These are phyloP conservation scores for Scaptomyza cyrtandrae DNA, from an alignment of 2,888 invertebrate species.

Conservation along the genomic window DNA sequence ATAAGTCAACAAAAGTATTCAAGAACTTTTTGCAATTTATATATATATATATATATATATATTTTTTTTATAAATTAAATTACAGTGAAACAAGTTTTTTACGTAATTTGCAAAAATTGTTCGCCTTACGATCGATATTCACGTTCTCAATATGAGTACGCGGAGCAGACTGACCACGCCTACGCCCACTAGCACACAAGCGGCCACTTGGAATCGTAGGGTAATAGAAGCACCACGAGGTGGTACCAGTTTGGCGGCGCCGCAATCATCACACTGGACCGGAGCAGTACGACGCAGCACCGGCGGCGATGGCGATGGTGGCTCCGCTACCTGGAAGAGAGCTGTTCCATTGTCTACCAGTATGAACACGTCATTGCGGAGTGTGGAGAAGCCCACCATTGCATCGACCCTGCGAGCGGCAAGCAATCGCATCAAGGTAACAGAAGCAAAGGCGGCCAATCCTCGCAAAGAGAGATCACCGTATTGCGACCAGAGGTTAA, in stretches of 20 bases:
- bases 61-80: constrained; percentile 18
- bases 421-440: constrained; percentile 37
- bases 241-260: constrained; percentile 33
- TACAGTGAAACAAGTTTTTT: neutral
- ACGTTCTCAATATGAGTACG: constrained; percentile 45
- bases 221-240: constrained; percentile 13
- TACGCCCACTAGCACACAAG: neutral
- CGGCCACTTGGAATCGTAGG: constrained; percentile 1
- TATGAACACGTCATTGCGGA: neutral
- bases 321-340: constrained; percentile 45
- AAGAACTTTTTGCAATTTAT: constrained; percentile 29
- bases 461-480: constrained; percentile 7
- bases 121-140: constrained; percentile 44
- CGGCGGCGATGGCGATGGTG: constrained; percentile 70
- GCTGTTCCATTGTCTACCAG: neutral
- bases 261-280: constrained; percentile 53
- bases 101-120: constrained; percentile 38
- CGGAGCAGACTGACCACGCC: constrained; percentile 7
- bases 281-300: constrained; percentile 38
- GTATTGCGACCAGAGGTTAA: neutral
- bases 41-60: neutral
- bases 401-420: constrained; percentile 61
- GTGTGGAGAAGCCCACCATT: constrained; percentile 60
- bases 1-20: neutral
- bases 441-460: constrained; percentile 12